Evolutionary conservation across 2,113 vertebrate genomes (phyloP).

Genomic region (Archocentrus centrarchus): DNA sequence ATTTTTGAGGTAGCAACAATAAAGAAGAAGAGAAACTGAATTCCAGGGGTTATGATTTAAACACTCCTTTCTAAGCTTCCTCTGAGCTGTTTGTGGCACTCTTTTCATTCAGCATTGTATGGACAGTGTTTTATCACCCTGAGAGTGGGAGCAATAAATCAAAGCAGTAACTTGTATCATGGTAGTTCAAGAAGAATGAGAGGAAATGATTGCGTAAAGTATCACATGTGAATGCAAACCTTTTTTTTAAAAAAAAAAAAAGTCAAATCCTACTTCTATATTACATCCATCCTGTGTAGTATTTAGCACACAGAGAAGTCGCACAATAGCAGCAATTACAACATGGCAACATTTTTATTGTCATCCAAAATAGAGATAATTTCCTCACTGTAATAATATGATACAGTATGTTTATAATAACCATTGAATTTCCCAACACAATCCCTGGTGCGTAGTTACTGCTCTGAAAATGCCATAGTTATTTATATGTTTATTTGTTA

Average conservation of each 20-base stretch:
- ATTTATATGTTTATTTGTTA: conserved; percentile 75
- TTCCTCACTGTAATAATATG: conserved; percentile 61
- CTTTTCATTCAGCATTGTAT: conserved; percentile 26
- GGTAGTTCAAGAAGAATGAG: not conserved
- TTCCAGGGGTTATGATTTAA: conserved; percentile 14
- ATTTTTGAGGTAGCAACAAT: not conserved
- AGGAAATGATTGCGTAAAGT: conserved; percentile 39
- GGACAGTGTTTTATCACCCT: conserved; percentile 34
- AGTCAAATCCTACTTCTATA: conserved; percentile 29
- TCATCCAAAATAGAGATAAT: conserved; percentile 68
- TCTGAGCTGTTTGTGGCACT: conserved; percentile 28
- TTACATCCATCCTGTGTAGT: conserved; percentile 31
- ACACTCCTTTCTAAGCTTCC: conserved; percentile 18
- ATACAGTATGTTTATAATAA: conserved; percentile 56
- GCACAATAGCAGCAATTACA: conserved; percentile 66
- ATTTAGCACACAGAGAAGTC: conserved; percentile 35
- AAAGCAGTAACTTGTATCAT: conserved; percentile 9
- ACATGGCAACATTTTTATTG: conserved; percentile 60
- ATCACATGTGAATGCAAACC: conserved; percentile 11
- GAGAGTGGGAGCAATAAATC: conserved; percentile 51
- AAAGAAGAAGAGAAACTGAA: not conserved
- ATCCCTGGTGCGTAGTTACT: conserved; percentile 57
- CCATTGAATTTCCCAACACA: conserved; percentile 52
- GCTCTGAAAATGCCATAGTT: conserved; percentile 50
- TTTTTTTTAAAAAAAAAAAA: not conserved